Percentiles rank a stretch among this genome's conserved stretches.
Conservation (phyloP, 1,140 invertebrate species). For the Drosophila orena region DNA sequence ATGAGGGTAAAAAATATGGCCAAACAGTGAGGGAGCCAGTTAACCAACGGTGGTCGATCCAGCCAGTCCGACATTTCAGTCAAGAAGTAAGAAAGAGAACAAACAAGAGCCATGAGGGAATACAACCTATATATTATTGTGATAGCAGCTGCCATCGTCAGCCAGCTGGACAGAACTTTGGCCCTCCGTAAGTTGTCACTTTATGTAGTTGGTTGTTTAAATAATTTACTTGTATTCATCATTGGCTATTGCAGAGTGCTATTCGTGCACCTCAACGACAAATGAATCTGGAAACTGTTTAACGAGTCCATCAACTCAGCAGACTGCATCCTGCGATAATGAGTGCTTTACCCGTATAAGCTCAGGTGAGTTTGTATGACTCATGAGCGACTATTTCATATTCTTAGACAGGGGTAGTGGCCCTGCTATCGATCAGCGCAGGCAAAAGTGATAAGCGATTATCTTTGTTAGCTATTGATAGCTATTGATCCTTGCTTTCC, state of each 20-base stretch:
- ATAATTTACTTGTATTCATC: neutral
- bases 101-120: conserved; percentile 15
- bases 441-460: conserved; percentile 24
- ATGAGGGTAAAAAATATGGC: conserved; percentile 5
- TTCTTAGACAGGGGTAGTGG: conserved; percentile 28
- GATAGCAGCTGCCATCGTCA: conserved; percentile 24
- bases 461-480: conserved; percentile 24
- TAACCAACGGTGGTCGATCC: conserved; percentile 23
- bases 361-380: conserved; percentile 32
- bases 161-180: conserved; percentile 22
- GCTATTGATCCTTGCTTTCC: neutral
- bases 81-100: neutral
- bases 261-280: neutral
- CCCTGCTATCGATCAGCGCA: conserved; percentile 20
- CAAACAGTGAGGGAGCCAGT: conserved; percentile 35
- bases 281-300: neutral
- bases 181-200: conserved; percentile 1
- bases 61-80: conserved; percentile 18
- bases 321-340: neutral
- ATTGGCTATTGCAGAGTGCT: conserved; percentile 3
- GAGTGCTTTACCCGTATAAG: conserved; percentile 5
- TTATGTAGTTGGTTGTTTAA: neutral
- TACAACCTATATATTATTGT: conserved; percentile 7
- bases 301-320: too few relatives aligned
- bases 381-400: conserved; percentile 28